These are phyloP conservation scores for Petrocephalus schoutedeni DNA, from an alignment of 2,797 vertebrate species.

Conservation along the genomic window DNA sequence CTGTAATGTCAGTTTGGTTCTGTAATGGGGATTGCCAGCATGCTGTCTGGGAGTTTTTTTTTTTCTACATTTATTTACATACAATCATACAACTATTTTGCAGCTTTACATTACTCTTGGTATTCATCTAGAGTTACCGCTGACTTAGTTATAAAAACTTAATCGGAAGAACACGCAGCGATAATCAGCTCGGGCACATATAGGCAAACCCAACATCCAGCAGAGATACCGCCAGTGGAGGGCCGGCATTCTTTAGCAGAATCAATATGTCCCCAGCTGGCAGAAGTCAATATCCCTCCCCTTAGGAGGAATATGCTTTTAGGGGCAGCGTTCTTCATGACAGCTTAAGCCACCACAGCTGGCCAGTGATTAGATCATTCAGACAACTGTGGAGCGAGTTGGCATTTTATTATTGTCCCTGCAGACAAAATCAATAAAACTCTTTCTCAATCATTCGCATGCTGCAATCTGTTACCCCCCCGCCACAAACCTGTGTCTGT, in stretches of 20 bases:
- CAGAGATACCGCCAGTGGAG: conserved; percentile 23
- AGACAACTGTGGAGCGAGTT: background rate
- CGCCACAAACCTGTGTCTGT: background rate
- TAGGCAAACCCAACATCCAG: background rate
- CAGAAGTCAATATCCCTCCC: conserved; percentile 40
- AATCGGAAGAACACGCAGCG: background rate
- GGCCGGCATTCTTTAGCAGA: conserved; percentile 35
- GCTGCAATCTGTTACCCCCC: background rate
- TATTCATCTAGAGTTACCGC: background rate
- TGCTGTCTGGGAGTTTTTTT: no score
- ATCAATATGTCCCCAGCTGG: conserved; percentile 38
- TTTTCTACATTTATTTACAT: background rate
- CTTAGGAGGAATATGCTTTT: conserved; percentile 45
- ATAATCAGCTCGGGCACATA: background rate
- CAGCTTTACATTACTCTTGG: background rate
- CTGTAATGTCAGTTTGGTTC: background rate
- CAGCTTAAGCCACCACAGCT: conserved; percentile 23
- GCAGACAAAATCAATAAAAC: conserved; percentile 22
- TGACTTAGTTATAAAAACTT: background rate
- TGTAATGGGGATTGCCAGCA: background rate
- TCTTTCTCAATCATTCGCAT: background rate
- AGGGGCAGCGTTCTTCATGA: conserved; percentile 32
- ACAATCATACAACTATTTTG: background rate
- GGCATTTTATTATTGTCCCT: background rate
- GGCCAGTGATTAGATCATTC: conserved; percentile 17